Base-by-base conservation (phyloP, 2,888 invertebrate genomes). In the Lycia hirtaria region DNA sequence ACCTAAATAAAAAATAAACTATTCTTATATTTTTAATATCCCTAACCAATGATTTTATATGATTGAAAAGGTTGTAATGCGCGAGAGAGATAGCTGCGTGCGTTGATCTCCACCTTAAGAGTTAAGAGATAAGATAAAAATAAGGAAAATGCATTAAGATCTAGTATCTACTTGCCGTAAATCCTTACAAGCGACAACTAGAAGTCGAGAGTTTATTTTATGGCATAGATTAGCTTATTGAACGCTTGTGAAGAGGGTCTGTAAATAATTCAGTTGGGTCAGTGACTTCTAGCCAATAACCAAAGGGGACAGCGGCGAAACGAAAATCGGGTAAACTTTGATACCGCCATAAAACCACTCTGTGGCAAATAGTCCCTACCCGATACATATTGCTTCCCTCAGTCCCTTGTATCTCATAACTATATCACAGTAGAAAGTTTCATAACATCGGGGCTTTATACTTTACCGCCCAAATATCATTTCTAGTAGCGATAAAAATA, bases 361-460 rank as follows among this genome's bases (percentile, higher is more conserved):
- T 28, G 35, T 10, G 32, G 50, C 50, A 50, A 51, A 35, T 35
- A 47, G 47, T 35, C 33, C 35, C 14, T 17, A 35, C 32, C 47
- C 35, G 33, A 35, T 35, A 35, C 47, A 47, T 47, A 47, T 47
- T 35, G 47, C 24, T 35, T 47, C 33, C 33, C 14, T 14, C 32
- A 2, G 32, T 28, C 35, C 35, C 47, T 26, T 35, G 12, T 47
- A 35, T 47, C 47, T 47, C 35, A 35, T 47, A 35, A 26, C 47
- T 45, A 20, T 47, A 47, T 47, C 47, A 15, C 45, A 12, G 20
- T n/a, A 17, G 22, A 47, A 30, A 33, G 20, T 35, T 35, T 47
- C 24, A 24, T 33, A 35, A 24, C 33, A 37, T 35, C 20, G 14
- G n/a, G 20, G n/a, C 24, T 35, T 47, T 24, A 17, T 14, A 22